Conservation (phyloP, 2,888 invertebrate genomes). For the Papilio protenor region DNA sequence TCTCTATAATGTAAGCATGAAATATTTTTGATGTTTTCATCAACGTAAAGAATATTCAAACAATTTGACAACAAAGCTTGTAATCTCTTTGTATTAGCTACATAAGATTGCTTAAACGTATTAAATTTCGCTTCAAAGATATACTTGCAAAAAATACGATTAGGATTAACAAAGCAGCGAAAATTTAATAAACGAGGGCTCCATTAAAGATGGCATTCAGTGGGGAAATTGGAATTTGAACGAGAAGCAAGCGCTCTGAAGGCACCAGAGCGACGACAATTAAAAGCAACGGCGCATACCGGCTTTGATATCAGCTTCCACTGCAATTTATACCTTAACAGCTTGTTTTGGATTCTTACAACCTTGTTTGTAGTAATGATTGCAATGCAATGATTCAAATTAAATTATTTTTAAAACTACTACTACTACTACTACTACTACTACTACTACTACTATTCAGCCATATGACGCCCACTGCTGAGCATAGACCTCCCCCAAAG, state of each 20-base stretch:
- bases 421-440: too few relatives aligned
- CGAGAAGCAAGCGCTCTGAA: conserved; percentile 22
- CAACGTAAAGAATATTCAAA: not conserved
- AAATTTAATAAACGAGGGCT: conserved; percentile 28
- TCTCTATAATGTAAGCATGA: not conserved
- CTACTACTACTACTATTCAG: too few relatives aligned
- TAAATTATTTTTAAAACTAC: not conserved
- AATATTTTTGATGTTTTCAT: not conserved
- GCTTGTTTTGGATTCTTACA: conserved; percentile 10
- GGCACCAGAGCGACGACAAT: conserved; percentile 21
- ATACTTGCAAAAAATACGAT: not conserved
- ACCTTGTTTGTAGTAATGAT: not conserved
- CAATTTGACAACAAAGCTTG: not conserved
- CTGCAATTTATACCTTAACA: conserved; percentile 10
- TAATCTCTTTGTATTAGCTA: not conserved
- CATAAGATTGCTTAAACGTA: not conserved
- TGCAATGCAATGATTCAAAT: not conserved
- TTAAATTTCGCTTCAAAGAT: not conserved
- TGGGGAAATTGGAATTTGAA: conserved; percentile 35
- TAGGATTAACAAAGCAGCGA: conserved; percentile 29
- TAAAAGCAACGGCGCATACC: conserved; percentile 25
- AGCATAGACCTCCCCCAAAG: too few relatives aligned
- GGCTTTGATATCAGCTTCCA: not conserved
- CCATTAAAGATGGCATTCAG: conserved; percentile 33
- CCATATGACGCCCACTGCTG: too few relatives aligned